Percentiles rank a stretch among this genome's conserved stretches.
Evolutionary conservation across 2,888 invertebrate species (phyloP).

Genomic region (Vannuccia rotundouncinata): DNA sequence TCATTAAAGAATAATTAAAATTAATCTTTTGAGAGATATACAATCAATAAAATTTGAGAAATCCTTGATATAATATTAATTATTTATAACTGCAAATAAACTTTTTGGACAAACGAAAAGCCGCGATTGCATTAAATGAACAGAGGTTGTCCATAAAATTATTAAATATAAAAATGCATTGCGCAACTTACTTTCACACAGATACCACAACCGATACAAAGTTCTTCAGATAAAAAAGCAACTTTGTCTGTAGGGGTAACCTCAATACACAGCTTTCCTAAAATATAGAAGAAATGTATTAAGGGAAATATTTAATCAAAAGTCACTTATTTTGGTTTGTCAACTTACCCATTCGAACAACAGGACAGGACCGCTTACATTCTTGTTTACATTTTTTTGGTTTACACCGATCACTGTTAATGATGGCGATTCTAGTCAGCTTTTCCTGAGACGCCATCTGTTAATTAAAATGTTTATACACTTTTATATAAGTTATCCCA

Average conservation of each 20-base stretch:
- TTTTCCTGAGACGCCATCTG: background rate
- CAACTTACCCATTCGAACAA: conserved; percentile 85
- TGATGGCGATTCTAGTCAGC: conserved; percentile 96
- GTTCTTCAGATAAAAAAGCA: conserved; percentile 89
- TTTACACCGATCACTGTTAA: conserved; percentile 94
- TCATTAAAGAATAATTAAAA: too few species aligned
- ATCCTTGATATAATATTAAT: too few species aligned
- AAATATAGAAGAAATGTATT: conserved; percentile 41
- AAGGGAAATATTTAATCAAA: background rate
- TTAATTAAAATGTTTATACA: too few species aligned
- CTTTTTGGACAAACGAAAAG: too few species aligned
- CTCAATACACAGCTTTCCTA: conserved; percentile 87
- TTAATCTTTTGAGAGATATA: too few species aligned
- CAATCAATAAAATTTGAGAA: too few species aligned
- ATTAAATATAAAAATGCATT: too few species aligned
- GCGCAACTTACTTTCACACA: too few species aligned
- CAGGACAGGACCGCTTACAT: conserved; percentile 96
- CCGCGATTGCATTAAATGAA: too few species aligned
- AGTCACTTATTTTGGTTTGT: conserved; percentile 24
- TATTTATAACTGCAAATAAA: too few species aligned
- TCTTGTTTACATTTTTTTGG: conserved; percentile 97
- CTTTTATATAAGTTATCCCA: too few species aligned
- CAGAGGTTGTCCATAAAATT: too few species aligned
- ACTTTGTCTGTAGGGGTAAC: conserved; percentile 90
- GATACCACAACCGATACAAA: conserved; percentile 98